Base-by-base conservation (phyloP, 2,888 invertebrate species). In the Autographa pulchrina region DNA sequence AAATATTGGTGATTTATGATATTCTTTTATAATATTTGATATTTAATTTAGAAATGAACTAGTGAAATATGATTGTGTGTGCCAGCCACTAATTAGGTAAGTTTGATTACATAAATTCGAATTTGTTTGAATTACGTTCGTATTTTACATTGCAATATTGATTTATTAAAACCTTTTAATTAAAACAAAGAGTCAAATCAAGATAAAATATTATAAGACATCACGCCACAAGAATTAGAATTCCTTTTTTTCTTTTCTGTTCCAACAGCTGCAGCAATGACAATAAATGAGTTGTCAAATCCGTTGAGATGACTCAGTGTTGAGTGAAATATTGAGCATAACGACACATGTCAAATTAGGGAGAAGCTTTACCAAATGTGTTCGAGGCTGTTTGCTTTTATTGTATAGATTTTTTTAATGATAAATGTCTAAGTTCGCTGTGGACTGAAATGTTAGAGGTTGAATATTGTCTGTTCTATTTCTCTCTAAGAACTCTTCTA, bases 281-380 rank as follows among this genome's bases (percentile, higher is more conserved):
- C 54, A 66, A 70, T 38, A 72, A 74, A 82, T 79, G 72, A 72
- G 59, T 65, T 77, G 73, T 84, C 75, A 82, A 75, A 77, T 75
- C 72, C 62, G 65, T 74, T 32, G 35, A 14, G 61, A 74, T 77
- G 70, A 77, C 25, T 77, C 74, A 67, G 71, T 65, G 75, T 71
- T 63, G 74, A 74, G 75, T 65, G 70, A 74, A 72, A 76, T 73
- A 74, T 70, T 73, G 74, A 61, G 41, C 60, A 64, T 66, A 65
- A 64, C 48, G 54, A 72, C 62, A 70, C 62, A 52, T 74, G 68
- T 71, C 68, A 38, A 61, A 66, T 71, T 68, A 74, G 73, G 62
- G 58, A 52, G 61, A 18, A 41, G 73, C 52, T 71, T 20, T 20
- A 56, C 20, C 48, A 67, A 43, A n/a, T 64, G 59, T 58, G 64